Percentiles rank a stretch among this genome's conserved stretches.
phyloP scores from a whole-genome alignment of 2,113 vertebrate species.

The Alectura lathami region DNA sequence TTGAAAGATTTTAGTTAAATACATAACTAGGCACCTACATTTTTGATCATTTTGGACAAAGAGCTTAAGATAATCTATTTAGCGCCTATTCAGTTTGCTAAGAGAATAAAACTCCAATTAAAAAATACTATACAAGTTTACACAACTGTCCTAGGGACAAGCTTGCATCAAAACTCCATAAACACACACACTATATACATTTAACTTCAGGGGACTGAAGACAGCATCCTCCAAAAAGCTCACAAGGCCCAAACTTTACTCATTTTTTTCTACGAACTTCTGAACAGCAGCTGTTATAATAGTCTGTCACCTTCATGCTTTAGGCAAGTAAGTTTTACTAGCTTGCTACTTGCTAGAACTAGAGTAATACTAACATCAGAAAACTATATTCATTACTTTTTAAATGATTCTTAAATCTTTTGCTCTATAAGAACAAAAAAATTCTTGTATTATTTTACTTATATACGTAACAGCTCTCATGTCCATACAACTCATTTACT shows the following conservation, averaged over 20 bases:
- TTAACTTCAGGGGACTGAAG: neutral
- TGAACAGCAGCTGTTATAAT: neutral
- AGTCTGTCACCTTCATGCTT: neutral
- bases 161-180: neutral
- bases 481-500: neutral
- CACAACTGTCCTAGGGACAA: neutral
- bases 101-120: neutral
- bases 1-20: neutral
- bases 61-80: neutral
- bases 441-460: neutral
- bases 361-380: neutral
- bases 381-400: neutral
- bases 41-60: neutral
- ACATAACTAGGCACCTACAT: neutral
- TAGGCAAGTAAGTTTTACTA: neutral
- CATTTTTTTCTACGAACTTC: neutral
- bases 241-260: neutral
- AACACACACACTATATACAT: neutral
- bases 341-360: neutral
- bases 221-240: neutral
- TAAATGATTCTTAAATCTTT: neutral
- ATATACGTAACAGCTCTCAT: neutral
- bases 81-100: neutral
- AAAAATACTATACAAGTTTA: neutral
- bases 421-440: neutral